These are phyloP conservation scores for Neoascia interrupta DNA, from an alignment of 2,888 invertebrate species.

Conservation along the genomic window DNA sequence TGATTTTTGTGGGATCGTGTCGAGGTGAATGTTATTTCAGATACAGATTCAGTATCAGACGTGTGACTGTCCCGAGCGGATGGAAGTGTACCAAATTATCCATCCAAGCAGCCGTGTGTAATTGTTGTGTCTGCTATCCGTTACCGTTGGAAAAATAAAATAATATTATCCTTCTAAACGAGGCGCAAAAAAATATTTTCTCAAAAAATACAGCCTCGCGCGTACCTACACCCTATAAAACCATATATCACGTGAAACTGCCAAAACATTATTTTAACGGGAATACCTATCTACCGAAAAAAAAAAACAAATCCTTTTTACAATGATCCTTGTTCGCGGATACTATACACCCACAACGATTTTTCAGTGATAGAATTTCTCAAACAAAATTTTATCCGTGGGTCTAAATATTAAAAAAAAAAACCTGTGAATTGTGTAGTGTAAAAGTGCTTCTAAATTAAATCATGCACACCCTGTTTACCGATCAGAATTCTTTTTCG, in stretches of 20 bases:
- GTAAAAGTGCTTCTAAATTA: slow-evolving; percentile 71
- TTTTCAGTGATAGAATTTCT: neutral
- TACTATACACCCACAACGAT: neutral
- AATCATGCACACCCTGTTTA: slow-evolving; percentile 92
- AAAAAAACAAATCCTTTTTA: neutral
- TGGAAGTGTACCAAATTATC: slow-evolving; percentile 71
- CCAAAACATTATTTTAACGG: neutral
- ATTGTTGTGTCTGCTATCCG: slow-evolving; percentile 44
- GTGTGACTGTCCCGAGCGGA: slow-evolving; percentile 79
- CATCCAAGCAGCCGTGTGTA: slow-evolving; percentile 32
- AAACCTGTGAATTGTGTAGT: slow-evolving; percentile 26
- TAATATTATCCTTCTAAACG: slow-evolving; percentile 66
- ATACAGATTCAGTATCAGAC: slow-evolving; percentile 80
- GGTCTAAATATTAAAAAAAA: neutral
- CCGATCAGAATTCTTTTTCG: slow-evolving; percentile 95
- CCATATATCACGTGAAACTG: too few relatives aligned
- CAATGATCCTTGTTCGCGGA: neutral
- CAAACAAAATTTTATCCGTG: neutral
- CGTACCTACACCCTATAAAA: neutral
- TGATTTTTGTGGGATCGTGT: slow-evolving; percentile 69
- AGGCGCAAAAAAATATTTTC: slow-evolving; percentile 61
- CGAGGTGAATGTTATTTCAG: slow-evolving; percentile 79
- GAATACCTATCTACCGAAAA: slow-evolving; percentile 2
- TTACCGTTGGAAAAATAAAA: slow-evolving; percentile 66
- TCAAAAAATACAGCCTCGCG: slow-evolving; percentile 24